Percentiles rank a stretch among this genome's conserved stretches.
phyloP scores from a whole-genome alignment of 2,888 invertebrate species.

The Hypselothyrea guttata region DNA sequence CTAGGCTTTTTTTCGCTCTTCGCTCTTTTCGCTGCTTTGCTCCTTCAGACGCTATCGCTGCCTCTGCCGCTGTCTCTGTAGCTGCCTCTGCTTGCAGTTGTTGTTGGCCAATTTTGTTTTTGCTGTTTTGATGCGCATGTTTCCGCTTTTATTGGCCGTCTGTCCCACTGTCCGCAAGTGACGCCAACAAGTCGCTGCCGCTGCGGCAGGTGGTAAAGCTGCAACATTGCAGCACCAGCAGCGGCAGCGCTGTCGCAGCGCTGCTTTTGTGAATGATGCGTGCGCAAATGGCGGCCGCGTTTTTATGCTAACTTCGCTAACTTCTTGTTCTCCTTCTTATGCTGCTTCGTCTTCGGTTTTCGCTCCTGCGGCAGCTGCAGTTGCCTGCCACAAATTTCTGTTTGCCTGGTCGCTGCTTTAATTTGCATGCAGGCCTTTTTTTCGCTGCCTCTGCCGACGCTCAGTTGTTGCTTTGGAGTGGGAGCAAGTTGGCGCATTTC shows the following conservation, averaged over 20 bases:
- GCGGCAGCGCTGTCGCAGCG: constrained; percentile 3
- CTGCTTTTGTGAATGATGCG: constrained; percentile 43
- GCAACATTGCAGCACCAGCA: constrained; percentile 2
- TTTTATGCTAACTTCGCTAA: constrained; percentile 26
- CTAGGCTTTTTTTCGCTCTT: no score
- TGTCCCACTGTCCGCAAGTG: constrained; percentile 25
- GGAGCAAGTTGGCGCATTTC: no score
- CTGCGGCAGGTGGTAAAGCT: constrained; percentile 68
- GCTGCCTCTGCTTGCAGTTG: constrained; percentile 6
- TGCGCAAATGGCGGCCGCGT: constrained; percentile 44
- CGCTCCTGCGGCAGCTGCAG: constrained; percentile 16
- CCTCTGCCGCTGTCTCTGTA: no score
- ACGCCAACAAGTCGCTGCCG: constrained; percentile 66
- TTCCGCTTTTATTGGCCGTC: constrained; percentile 53
- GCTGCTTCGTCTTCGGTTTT: neutral
- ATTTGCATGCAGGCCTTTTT: constrained; percentile 64
- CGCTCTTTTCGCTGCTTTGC: neutral
- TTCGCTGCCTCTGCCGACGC: neutral
- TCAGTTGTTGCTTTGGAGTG: neutral
- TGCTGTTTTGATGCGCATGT: constrained; percentile 63
- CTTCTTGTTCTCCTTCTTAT: constrained; percentile 5
- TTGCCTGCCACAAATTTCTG: constrained; percentile 43
- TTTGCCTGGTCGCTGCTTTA: constrained; percentile 63
- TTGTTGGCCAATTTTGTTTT: constrained; percentile 15
- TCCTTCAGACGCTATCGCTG: neutral